Evolutionary conservation across 1,140 invertebrate genomes (phyloP).

Genomic region (Scaptomyza pallida): DNA sequence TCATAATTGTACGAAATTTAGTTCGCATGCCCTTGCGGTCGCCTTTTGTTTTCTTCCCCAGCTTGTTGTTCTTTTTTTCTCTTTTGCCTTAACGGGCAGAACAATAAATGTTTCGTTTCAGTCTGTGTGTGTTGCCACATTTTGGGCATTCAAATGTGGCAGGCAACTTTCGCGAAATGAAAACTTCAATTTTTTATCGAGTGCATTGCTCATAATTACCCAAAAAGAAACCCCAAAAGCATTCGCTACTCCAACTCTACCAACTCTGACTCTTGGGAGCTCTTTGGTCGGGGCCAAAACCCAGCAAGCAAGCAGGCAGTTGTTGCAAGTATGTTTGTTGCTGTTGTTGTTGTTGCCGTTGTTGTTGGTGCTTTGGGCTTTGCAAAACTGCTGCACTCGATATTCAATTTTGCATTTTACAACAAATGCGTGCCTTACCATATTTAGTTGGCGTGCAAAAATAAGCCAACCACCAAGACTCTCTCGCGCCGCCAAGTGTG

Average conservation of each 20-base stretch:
- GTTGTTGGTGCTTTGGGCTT: conserved; percentile 36
- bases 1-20: conserved; percentile 83
- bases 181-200: conserved; percentile 81
- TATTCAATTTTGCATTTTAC: conserved; percentile 84
- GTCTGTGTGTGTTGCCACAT: conserved; percentile 32
- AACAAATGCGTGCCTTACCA: conserved; percentile 84
- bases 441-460: conserved; percentile 83
- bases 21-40: conserved; percentile 81
- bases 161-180: conserved; percentile 79
- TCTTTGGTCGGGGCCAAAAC: conserved; percentile 6
- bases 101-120: conserved; percentile 72
- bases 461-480: conserved; percentile 70
- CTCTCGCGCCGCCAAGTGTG: neutral
- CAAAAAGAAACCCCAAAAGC: conserved; percentile 37
- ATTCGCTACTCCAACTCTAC: conserved; percentile 7
- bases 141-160: conserved; percentile 56
- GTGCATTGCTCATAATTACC: conserved; percentile 81
- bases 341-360: conserved; percentile 7
- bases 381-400: conserved; percentile 63
- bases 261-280: neutral
- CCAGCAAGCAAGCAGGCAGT: neutral
- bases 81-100: conserved; percentile 76
- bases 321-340: neutral
- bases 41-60: conserved; percentile 35
- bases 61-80: conserved; percentile 1